A percentile compares a stretch with the other conserved stretches of the same genome.
These are phyloP conservation scores for Rhingia rostrata DNA, from an alignment of 2,888 invertebrate species.

Conservation along the genomic window DNA sequence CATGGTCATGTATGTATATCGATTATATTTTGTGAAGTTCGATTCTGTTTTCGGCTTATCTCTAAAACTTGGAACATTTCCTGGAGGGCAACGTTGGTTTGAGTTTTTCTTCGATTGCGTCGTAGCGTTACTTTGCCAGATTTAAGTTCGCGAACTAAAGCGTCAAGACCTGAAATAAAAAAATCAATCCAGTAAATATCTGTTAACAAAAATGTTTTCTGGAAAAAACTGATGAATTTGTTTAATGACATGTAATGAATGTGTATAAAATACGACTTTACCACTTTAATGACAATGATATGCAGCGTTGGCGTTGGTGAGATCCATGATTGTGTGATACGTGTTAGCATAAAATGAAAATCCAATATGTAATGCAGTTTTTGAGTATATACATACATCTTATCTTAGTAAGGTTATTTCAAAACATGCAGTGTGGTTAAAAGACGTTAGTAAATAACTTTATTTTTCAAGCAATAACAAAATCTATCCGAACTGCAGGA, in stretches of 20 bases:
- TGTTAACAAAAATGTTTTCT: background rate
- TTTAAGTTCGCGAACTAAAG: constrained; percentile 82
- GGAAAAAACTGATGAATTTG: background rate
- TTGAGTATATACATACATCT: no score
- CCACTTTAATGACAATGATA: constrained; percentile 35
- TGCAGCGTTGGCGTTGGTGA: constrained; percentile 22
- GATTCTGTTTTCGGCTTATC: constrained; percentile 82
- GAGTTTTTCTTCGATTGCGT: constrained; percentile 81
- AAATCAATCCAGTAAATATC: background rate
- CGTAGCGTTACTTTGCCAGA: constrained; percentile 82
- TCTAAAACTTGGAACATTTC: constrained; percentile 83
- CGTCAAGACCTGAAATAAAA: constrained; percentile 81
- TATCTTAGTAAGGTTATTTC: no score
- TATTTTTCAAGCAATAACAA: no score
- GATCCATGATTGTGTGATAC: constrained; percentile 25
- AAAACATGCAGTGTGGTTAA: no score
- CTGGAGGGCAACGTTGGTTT: constrained; percentile 81
- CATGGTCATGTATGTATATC: constrained; percentile 76
- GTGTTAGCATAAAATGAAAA: constrained; percentile 21
- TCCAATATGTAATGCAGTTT: no score
- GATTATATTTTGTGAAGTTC: constrained; percentile 81
- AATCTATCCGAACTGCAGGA: no score
- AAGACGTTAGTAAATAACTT: no score
- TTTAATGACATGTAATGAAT: background rate
- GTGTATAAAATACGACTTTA: constrained; percentile 22